Evolutionary conservation across 2,888 invertebrate species (phyloP).

Genomic region (Hypolimnas misippus): DNA sequence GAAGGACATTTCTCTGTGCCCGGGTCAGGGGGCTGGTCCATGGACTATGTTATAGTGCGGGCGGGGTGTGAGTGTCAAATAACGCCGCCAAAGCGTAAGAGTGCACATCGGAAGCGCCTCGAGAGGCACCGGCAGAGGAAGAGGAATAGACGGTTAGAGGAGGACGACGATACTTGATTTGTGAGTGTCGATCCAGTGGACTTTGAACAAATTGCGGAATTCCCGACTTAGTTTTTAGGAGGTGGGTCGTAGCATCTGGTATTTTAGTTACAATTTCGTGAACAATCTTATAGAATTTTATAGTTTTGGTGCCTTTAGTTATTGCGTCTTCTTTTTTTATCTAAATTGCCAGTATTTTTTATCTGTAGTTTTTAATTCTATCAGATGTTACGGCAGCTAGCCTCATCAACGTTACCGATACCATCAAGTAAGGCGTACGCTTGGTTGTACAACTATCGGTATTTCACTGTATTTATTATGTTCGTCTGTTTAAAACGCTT

Average conservation of each 20-base stretch:
- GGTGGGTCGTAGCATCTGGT: constrained; percentile 39
- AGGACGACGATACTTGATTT: constrained; percentile 73
- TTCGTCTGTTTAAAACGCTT: constrained; percentile 67
- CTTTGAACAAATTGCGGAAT: constrained; percentile 66
- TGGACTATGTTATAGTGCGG: constrained; percentile 92
- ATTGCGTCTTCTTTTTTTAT: neutral
- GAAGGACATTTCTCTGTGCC: constrained; percentile 78
- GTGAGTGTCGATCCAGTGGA: constrained; percentile 64
- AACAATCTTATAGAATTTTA: neutral
- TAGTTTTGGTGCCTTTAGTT: neutral
- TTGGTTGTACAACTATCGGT: constrained; percentile 60
- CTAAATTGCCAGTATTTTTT: constrained; percentile 5
- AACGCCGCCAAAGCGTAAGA: constrained; percentile 82
- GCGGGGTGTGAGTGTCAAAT: constrained; percentile 94
- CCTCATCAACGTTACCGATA: constrained; percentile 56
- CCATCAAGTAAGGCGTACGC: constrained; percentile 46
- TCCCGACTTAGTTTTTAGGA: constrained; percentile 59
- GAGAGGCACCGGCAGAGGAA: constrained; percentile 69
- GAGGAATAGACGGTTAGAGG: constrained; percentile 62
- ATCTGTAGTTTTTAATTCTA: neutral
- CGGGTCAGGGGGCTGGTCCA: constrained; percentile 86
- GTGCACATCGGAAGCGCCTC: constrained; percentile 54
- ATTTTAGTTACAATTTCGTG: neutral
- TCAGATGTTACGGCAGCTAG: constrained; percentile 33
- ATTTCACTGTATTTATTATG: constrained; percentile 63